phyloP scores from a whole-genome alignment of 2,888 invertebrate species.

The Notodromas monacha region DNA sequence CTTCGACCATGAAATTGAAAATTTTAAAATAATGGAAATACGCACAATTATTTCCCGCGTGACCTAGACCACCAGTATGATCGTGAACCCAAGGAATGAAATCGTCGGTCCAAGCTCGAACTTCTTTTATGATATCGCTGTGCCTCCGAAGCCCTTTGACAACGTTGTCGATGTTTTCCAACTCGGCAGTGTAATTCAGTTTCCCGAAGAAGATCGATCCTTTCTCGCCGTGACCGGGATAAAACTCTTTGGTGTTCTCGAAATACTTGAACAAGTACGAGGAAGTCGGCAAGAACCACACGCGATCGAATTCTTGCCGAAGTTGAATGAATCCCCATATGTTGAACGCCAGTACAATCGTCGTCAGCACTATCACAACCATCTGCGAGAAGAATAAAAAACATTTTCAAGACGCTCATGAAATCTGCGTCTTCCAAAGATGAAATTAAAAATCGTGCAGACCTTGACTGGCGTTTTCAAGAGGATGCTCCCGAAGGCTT shows the following conservation, averaged over 20 bases:
- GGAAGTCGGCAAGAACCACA: constrained; percentile 38
- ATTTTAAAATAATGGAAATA: too few species aligned
- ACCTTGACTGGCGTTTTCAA: constrained; percentile 32
- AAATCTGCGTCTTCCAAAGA: constrained; percentile 1
- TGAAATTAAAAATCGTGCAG: constrained; percentile 9
- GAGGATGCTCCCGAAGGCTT: constrained; percentile 27
- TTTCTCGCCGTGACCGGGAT: constrained; percentile 28
- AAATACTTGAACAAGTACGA: constrained; percentile 30
- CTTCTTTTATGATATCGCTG: not conserved
- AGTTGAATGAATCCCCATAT: constrained; percentile 26
- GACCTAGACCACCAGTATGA: too few species aligned
- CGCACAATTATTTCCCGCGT: too few species aligned
- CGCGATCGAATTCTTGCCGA: constrained; percentile 41
- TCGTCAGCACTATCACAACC: constrained; percentile 24
- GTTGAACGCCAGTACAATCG: constrained; percentile 26
- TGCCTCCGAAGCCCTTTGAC: not conserved
- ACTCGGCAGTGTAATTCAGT: constrained; percentile 28
- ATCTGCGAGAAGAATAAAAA: constrained; percentile 16
- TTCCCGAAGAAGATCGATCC: constrained; percentile 31
- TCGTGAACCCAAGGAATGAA: not conserved
- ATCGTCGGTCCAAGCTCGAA: not conserved
- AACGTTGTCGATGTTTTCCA: constrained; percentile 13
- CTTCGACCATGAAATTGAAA: too few species aligned
- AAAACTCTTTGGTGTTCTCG: constrained; percentile 23
- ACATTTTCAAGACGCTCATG: constrained; percentile 8